Evolutionary conservation across 2,797 vertebrate genomes (phyloP), one percentile per base, ranked within the genome.

Genomic region (Macropus fuliginosus): DNA sequence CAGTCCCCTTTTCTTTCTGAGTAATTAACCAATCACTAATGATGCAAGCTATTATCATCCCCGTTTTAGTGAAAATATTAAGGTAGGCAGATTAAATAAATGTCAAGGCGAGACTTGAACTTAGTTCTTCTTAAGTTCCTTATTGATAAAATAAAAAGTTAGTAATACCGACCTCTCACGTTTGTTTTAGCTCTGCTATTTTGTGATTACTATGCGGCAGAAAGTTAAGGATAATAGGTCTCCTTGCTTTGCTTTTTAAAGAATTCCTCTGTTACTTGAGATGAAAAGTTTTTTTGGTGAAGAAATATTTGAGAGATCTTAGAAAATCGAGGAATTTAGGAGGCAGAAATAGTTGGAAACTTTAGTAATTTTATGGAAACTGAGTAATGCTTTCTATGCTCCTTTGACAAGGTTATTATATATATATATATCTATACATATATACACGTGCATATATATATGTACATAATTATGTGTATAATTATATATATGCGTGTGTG

Each of bases 221-320:
- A 40, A n/a, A 74, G 34, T 18, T 66, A 34, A 74, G 34, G 34
- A 74, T 74, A n/a, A 74, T n/a, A 74, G 34, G 31, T 16, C 34
- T 74, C 14, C n/a, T 54, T 29, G 28, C 31, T 89, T 57, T 50
- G 52, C 46, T 93, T 62, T 96, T 91, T 55, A 93, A 93, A 93
- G 66, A 89, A 31, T 92, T 52, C 40, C 93, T 16, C 56, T 54
- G 87, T 50, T 50, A 93, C 5, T 31, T 92, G 40, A 55, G 91
- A 94, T 74, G 24, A 92, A 62, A 94, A 54, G 27, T 62, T 29
- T 46, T n/a, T 52, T 11, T 34, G 31, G 34, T 92, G 55, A 91
- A 94, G 81, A 6, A 0, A 92, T 50, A 62, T 55, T 96, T 95
- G 89, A 92, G 81, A 74, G 66, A 95, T 87, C 46, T 57, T 59